Evolutionary conservation across 2,113 vertebrate species (phyloP).

Genomic region (Leptosomus discolor): DNA sequence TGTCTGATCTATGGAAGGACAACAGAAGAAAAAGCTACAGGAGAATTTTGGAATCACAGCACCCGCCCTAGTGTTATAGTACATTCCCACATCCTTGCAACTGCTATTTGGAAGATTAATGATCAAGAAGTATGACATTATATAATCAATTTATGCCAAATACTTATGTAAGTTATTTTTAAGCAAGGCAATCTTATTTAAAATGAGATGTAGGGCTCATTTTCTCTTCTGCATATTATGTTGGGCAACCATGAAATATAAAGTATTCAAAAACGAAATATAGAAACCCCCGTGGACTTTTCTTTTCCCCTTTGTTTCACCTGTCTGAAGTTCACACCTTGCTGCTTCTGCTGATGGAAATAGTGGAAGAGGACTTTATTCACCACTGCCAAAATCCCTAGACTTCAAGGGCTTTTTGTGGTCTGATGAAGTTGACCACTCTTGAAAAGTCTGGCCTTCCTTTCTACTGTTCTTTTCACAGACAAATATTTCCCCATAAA

Average conservation of each 20-base stretch:
- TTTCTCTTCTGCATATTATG: background rate
- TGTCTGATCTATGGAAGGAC: background rate
- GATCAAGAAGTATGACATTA: background rate
- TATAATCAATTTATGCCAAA: background rate
- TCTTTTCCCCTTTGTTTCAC: background rate
- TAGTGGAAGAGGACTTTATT: background rate
- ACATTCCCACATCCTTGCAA: background rate
- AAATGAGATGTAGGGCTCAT: background rate
- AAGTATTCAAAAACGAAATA: background rate
- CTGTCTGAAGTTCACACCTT: background rate
- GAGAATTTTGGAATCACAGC: background rate
- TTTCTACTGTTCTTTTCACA: background rate
- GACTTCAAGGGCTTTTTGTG: background rate
- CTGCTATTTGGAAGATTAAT: background rate
- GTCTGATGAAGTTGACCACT: background rate
- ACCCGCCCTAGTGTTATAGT: background rate
- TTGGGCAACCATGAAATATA: background rate
- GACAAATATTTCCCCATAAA: background rate
- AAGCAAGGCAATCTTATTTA: background rate
- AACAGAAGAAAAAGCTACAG: background rate
- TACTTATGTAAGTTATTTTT: background rate
- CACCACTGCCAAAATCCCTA: background rate
- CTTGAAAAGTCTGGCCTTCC: background rate
- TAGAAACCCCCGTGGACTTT: background rate
- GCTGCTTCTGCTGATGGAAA: background rate